Evolutionary conservation across 2,797 vertebrate genomes (phyloP).

Genomic region (Lacerta bilineata): DNA sequence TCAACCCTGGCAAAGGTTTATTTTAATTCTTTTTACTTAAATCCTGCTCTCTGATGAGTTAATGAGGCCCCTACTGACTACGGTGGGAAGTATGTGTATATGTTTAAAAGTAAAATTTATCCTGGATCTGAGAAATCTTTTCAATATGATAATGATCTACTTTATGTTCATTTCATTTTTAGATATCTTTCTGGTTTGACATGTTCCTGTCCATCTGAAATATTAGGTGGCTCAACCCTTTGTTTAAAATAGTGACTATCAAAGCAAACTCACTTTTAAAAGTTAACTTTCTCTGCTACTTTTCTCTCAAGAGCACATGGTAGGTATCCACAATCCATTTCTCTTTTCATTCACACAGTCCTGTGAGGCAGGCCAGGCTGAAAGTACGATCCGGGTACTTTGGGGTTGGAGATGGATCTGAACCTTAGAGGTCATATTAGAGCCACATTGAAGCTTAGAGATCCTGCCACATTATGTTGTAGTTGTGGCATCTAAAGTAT

Average conservation of each 20-base stretch:
- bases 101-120: background rate
- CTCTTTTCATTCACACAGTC: background rate
- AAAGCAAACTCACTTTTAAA: background rate
- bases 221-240: background rate
- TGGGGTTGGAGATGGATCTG: background rate
- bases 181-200: background rate
- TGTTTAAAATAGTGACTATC: background rate
- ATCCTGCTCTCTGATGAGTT: background rate
- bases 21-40: background rate
- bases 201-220: background rate
- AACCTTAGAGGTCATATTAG: background rate
- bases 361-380: background rate
- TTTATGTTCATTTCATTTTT: no score
- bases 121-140: background rate
- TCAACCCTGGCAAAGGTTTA: background rate
- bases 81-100: background rate
- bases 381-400: background rate
- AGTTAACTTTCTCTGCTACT: background rate
- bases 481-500: no score
- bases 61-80: background rate
- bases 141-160: background rate
- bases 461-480: no score
- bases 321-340: background rate
- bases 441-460: no score
- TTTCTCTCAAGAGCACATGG: background rate